Evolutionary conservation across 2,888 invertebrate genomes (phyloP).

Genomic region (Coenonympha arcania): DNA sequence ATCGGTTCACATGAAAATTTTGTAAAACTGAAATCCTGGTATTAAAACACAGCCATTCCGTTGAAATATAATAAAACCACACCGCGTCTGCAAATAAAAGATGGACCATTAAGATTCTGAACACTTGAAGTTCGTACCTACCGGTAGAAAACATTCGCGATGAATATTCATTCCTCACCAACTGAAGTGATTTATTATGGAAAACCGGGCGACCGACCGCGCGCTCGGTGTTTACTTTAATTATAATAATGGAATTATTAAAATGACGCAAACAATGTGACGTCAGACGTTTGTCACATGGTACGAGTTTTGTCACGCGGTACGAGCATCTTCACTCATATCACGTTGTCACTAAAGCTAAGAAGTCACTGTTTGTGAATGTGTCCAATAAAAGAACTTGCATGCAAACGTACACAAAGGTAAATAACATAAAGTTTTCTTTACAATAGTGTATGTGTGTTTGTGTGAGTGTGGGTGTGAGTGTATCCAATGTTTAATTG

Average conservation of each 20-base stretch:
- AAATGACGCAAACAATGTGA: slow-evolving; percentile 6
- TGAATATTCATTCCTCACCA: slow-evolving; percentile 27
- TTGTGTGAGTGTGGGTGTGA: too few species aligned
- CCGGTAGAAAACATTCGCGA: slow-evolving; percentile 21
- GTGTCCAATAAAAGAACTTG: too few species aligned
- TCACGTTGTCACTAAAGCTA: neutral
- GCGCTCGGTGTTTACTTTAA: slow-evolving; percentile 18
- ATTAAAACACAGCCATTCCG: neutral
- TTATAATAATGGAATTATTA: slow-evolving; percentile 14
- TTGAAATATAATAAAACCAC: slow-evolving; percentile 34
- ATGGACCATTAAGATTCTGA: slow-evolving; percentile 24
- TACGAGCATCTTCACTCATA: neutral
- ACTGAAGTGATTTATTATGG: slow-evolving; percentile 25
- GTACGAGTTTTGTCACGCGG: neutral
- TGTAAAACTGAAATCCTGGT: too few species aligned
- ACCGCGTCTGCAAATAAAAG: slow-evolving; percentile 37
- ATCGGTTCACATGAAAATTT: too few species aligned
- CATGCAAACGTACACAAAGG: too few species aligned
- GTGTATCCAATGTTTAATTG: too few species aligned
- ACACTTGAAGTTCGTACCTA: slow-evolving; percentile 8
- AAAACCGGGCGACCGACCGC: slow-evolving; percentile 12
- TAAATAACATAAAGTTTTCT: too few species aligned
- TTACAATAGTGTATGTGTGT: too few species aligned
- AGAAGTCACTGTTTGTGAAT: too few species aligned
- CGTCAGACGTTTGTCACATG: too few species aligned